Evolutionary conservation across 1,140 invertebrate genomes (phyloP).

Genomic region (Penaeus indicus): DNA sequence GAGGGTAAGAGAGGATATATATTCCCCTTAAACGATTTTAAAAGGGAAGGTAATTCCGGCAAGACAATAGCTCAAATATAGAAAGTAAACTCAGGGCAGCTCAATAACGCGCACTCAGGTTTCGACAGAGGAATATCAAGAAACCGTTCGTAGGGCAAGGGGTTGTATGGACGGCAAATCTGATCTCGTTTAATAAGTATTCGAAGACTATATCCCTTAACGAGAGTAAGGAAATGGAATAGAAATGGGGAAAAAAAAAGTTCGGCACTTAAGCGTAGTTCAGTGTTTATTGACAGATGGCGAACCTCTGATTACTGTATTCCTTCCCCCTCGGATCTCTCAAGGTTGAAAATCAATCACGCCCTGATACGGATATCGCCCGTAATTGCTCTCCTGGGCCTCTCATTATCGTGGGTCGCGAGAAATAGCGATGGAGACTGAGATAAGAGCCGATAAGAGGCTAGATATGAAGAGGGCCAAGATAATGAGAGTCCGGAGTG

Average conservation of each 20-base stretch:
- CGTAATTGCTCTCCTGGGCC: slow-evolving; percentile 15
- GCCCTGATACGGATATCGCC: slow-evolving; percentile 15
- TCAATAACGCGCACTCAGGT: too few species aligned
- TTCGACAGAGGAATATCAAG: too few species aligned
- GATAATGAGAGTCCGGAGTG: not conserved
- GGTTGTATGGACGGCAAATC: too few species aligned
- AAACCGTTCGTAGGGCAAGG: too few species aligned
- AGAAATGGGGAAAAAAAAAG: not conserved
- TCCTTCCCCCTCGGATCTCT: not conserved
- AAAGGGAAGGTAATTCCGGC: too few species aligned
- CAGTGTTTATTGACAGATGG: not conserved
- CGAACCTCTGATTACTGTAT: slow-evolving; percentile 12
- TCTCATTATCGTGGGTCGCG: slow-evolving; percentile 18
- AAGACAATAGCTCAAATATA: too few species aligned
- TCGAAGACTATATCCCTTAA: too few species aligned
- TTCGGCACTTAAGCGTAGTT: too few species aligned
- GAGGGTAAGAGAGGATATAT: too few species aligned
- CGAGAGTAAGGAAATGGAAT: not conserved
- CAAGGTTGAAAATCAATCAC: slow-evolving; percentile 25
- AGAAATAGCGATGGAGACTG: slow-evolving; percentile 7
- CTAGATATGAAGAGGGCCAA: not conserved
- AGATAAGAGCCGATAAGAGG: slow-evolving; percentile 22
- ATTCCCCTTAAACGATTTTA: too few species aligned
- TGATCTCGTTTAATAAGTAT: too few species aligned
- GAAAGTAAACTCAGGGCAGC: too few species aligned